Evolutionary conservation across 2,888 invertebrate genomes (phyloP), one percentile per base, ranked within the genome.

Genomic region (Drosophila mayaguana): DNA sequence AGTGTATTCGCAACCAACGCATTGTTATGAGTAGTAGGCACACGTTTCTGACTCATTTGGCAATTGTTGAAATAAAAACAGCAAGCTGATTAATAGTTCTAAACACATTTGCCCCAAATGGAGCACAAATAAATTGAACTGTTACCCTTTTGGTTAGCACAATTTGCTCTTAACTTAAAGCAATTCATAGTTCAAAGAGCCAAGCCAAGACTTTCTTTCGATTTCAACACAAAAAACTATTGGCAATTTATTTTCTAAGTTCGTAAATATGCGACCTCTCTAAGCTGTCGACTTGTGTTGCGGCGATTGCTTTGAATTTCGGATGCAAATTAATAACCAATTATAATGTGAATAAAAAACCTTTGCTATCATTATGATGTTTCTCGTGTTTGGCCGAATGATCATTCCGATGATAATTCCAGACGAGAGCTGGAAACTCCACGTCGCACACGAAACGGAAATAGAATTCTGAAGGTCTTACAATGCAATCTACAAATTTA

Each of bases 311-410:
- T 84, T 81, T 83, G 84, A 81, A 81, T 87, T 50, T 78, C 68
- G 42, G 66, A 88, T 84, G 83, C 88, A 85, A 84, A 84, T 84
- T 88, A 84, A 84, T 84, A 84, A 72, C 72, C 80, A 80, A 84
- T 88, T 84, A 78, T 84, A 72, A 77, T 83, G 79, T 79, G 79
- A 73, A 83, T 81, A 71, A 79, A 70, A 70, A 67, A 75, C 36
- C 74, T 64, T 48, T 59, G 56, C 46, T 43, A 51, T 48, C 63
- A 69, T 63, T 32, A 63, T 48, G 38, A 55, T 18, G 43, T 66
- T 51, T 51, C 60, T 65, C 45, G 32, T 59, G 59, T 56, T 45
- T 60, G 40, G 40, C 32, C 46, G 42, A 60, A 56, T 60, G 51
- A 68, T 69, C 42, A 69, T 68, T 60, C 1, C 34, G 40, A 55